These are phyloP conservation scores for Oenanthe oenanthe DNA, from an alignment of 2,113 vertebrate species.

Conservation along the genomic window DNA sequence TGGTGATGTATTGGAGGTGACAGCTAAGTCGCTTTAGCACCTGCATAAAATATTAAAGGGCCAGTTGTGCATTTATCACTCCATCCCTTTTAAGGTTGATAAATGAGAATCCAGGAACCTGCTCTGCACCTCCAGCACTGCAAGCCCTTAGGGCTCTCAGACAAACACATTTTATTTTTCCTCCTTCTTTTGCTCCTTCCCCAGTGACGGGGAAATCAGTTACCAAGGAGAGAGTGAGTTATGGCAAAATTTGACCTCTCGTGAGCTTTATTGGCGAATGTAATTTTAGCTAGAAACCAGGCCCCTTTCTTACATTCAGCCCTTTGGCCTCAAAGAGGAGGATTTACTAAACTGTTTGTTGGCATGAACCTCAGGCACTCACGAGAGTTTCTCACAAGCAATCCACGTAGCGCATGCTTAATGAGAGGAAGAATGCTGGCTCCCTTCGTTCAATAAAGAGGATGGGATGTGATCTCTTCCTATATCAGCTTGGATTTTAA, in stretches of 20 bases:
- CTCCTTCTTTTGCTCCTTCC: slow-evolving; percentile 66
- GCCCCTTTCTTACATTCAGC: slow-evolving; percentile 75
- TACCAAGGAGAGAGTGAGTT: slow-evolving; percentile 80
- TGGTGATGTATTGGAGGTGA: slow-evolving; percentile 84
- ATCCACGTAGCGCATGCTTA: slow-evolving; percentile 13
- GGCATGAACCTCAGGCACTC: slow-evolving; percentile 46
- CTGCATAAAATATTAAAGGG: slow-evolving; percentile 87
- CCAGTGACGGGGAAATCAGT: slow-evolving; percentile 75
- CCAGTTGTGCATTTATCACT: slow-evolving; percentile 86
- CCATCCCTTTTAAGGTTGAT: slow-evolving; percentile 85
- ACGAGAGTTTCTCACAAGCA: slow-evolving; percentile 7
- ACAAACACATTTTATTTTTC: slow-evolving; percentile 81
- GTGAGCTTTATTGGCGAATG: slow-evolving; percentile 84
- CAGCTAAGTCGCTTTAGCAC: slow-evolving; percentile 81
- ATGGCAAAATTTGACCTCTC: slow-evolving; percentile 83
- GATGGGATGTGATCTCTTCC: slow-evolving; percentile 32
- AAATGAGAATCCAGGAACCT: slow-evolving; percentile 85
- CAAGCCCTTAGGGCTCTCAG: slow-evolving; percentile 80
- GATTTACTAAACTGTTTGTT: slow-evolving; percentile 72
- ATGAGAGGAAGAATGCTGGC: slow-evolving; percentile 25
- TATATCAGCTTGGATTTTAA: slow-evolving; percentile 53
- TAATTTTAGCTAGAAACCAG: slow-evolving; percentile 89
- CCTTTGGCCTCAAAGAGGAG: slow-evolving; percentile 76
- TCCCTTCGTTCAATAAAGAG: slow-evolving; percentile 15
- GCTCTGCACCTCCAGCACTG: slow-evolving; percentile 77